These are phyloP conservation scores for Gymnobelideus leadbeateri DNA, from an alignment of 2,113 vertebrate genomes.

Conservation along the genomic window DNA sequence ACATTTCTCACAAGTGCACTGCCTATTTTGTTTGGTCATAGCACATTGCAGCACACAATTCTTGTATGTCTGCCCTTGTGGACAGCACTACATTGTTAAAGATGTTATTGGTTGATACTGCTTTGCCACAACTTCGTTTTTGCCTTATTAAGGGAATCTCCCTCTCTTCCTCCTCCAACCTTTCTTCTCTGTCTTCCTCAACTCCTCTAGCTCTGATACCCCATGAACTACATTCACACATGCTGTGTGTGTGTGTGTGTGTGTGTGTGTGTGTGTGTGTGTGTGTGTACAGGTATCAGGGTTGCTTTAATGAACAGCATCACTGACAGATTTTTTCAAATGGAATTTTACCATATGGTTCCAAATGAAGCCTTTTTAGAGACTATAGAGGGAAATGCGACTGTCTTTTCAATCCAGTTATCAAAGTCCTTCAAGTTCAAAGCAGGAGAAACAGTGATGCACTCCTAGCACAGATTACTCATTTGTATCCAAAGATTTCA, in stretches of 20 bases:
- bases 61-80: neutral
- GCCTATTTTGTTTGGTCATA: neutral
- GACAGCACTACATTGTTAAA: neutral
- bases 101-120: neutral
- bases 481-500: constrained; percentile 83
- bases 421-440: constrained; percentile 83
- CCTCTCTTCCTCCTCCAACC: neutral
- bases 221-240: neutral
- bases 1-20: neutral
- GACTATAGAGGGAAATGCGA: constrained; percentile 68
- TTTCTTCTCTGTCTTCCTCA: neutral
- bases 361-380: constrained; percentile 57
- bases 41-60: neutral
- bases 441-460: constrained; percentile 82
- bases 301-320: constrained; percentile 17
- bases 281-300: neutral
- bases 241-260: neutral
- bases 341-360: constrained; percentile 5
- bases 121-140: neutral
- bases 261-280: neutral
- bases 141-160: constrained; percentile 2
- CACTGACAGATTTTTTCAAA: constrained; percentile 66
- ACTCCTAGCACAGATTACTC: constrained; percentile 80
- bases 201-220: neutral
- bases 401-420: constrained; percentile 79